Percentiles rank a stretch among this genome's conserved stretches.
Evolutionary conservation across 2,797 vertebrate species (phyloP).

Genomic region (Uromys caudimaculatus): DNA sequence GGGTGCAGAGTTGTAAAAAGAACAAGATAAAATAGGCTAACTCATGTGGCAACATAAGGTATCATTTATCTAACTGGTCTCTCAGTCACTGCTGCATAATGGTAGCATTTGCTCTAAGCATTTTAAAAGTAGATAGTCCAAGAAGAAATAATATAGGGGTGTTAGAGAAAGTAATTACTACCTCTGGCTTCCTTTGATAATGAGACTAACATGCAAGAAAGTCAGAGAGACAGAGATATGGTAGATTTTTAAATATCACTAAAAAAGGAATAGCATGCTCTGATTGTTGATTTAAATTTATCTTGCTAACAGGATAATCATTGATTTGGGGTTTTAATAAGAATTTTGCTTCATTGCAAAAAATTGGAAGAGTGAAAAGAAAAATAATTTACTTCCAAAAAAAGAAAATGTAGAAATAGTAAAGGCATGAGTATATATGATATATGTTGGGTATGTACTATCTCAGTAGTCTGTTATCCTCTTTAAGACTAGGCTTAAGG

Average conservation of each 20-base stretch:
- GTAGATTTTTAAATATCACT: neutral
- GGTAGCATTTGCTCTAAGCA: neutral
- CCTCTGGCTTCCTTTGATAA: neutral
- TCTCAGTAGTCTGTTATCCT: neutral
- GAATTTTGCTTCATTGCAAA: slow-evolving; percentile 19
- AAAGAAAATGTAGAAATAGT: neutral
- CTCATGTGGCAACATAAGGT: neutral
- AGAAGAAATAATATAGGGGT: neutral
- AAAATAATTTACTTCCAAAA: neutral
- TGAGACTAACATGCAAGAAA: neutral
- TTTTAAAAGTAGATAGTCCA: neutral
- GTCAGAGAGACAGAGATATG: neutral
- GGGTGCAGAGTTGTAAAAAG: neutral
- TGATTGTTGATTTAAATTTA: neutral
- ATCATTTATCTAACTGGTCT: neutral
- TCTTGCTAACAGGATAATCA: neutral
- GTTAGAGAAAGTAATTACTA: neutral
- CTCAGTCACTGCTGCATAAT: neutral
- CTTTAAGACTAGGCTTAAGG: neutral
- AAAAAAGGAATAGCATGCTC: neutral
- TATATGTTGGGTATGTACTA: neutral
- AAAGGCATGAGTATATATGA: neutral
- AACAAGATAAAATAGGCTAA: neutral
- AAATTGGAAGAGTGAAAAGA: neutral
- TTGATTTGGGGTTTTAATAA: neutral